Evolutionary conservation across 2,797 vertebrate genomes (phyloP).

Genomic region (Manis javanica): DNA sequence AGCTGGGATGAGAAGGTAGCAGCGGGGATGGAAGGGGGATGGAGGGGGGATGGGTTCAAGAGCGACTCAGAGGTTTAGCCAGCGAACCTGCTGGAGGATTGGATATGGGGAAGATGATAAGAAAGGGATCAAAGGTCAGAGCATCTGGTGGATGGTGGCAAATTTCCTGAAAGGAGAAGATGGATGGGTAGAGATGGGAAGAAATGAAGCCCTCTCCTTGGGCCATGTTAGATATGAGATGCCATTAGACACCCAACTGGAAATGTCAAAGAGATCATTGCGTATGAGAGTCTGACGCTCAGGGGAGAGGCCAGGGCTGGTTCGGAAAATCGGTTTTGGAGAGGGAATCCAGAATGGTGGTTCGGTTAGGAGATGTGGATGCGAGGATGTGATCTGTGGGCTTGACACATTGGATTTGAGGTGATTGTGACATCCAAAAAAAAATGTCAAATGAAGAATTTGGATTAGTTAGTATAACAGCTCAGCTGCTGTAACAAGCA

Average conservation of each 20-base stretch:
- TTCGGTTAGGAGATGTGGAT: background rate
- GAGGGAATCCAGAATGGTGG: background rate
- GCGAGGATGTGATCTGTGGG: background rate
- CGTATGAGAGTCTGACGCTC: background rate
- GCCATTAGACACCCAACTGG: background rate
- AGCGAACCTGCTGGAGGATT: background rate
- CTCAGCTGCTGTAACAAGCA: conserved; percentile 3
- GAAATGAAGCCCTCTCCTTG: background rate
- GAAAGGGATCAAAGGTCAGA: background rate
- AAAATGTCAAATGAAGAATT: background rate
- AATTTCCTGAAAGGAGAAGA: background rate
- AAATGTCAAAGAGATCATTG: background rate
- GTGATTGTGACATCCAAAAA: background rate
- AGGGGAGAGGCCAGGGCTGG: background rate
- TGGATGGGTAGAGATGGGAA: background rate
- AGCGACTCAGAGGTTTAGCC: background rate
- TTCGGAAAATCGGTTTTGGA: background rate
- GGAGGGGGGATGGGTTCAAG: background rate
- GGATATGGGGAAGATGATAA: background rate
- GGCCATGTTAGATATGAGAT: background rate
- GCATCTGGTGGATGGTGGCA: background rate
- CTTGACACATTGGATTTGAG: background rate
- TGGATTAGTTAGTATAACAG: background rate
- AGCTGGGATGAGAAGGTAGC: background rate
- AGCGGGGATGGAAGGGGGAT: background rate